Percentiles rank a stretch among this genome's conserved stretches.
Conservation (phyloP, 2,113 vertebrate species). For the Kobus ellipsiprymnus region DNA sequence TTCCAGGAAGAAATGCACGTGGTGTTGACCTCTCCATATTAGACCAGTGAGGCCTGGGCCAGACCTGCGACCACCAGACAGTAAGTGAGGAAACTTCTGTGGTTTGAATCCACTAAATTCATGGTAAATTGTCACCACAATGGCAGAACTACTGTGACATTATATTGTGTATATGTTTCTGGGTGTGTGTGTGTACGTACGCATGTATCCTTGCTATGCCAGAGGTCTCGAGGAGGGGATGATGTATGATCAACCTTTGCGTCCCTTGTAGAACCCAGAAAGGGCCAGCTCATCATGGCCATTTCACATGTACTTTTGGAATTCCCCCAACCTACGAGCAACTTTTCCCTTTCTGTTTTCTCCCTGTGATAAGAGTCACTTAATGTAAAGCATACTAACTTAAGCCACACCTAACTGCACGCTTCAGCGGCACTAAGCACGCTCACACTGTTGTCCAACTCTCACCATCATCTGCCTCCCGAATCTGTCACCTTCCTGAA, state of each 20-base stretch:
- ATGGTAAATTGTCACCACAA: fast-evolving
- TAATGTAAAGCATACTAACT: background rate
- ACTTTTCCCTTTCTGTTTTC: background rate
- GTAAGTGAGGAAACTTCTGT: fast-evolving
- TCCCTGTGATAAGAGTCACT: background rate
- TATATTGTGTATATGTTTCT: background rate
- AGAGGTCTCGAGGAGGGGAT: background rate
- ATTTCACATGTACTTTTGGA: fast-evolving
- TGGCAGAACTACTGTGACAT: background rate
- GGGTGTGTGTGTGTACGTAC: fast-evolving
- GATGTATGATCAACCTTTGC: fast-evolving
- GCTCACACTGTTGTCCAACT: background rate
- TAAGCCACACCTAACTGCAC: background rate
- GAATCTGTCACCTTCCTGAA: background rate
- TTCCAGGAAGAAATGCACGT: background rate
- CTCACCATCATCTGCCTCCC: background rate
- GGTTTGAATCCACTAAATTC: background rate
- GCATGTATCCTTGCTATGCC: fast-evolving
- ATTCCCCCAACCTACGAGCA: fast-evolving
- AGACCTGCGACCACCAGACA: fast-evolving
- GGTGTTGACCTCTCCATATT: fast-evolving
- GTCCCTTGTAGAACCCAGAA: background rate
- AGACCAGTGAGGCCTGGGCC: background rate
- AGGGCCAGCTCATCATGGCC: too few relatives aligned
- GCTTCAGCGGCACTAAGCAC: background rate